These are phyloP conservation scores for Anoplolepis gracilipes DNA, from an alignment of 1,140 invertebrate species.

Conservation along the genomic window DNA sequence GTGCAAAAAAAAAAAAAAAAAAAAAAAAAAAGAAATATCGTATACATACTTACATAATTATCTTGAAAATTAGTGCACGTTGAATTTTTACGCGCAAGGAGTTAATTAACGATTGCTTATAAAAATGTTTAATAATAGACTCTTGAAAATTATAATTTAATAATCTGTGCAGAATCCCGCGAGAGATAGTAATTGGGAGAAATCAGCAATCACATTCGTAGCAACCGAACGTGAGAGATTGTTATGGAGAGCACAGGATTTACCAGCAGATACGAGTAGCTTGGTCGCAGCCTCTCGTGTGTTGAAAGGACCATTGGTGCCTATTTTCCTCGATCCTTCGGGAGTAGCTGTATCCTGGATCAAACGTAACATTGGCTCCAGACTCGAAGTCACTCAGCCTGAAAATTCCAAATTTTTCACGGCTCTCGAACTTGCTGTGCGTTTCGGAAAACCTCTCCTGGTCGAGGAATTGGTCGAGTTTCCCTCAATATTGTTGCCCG, in stretches of 20 bases:
- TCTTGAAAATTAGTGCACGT: too few relatives aligned
- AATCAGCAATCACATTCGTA: slow-evolving; percentile 76
- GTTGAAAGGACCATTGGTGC: slow-evolving; percentile 84
- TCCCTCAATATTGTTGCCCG: slow-evolving; percentile 79
- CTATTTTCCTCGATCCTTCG: slow-evolving; percentile 96
- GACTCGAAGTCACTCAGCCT: slow-evolving; percentile 92
- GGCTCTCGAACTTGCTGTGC: slow-evolving; percentile 92
- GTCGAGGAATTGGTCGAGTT: slow-evolving; percentile 90
- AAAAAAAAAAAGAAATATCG: too few relatives aligned
- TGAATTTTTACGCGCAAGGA: too few relatives aligned
- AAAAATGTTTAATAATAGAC: not conserved
- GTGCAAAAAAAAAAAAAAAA: not conserved
- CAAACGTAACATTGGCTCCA: slow-evolving; percentile 89
- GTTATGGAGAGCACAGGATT: slow-evolving; percentile 94
- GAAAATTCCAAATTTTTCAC: slow-evolving; percentile 93
- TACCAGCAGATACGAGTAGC: slow-evolving; percentile 87
- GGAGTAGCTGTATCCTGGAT: slow-evolving; percentile 94
- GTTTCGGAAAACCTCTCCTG: slow-evolving; percentile 97
- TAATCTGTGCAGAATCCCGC: slow-evolving; percentile 63
- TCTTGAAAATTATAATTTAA: not conserved
- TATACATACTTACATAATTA: not conserved
- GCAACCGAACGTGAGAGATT: slow-evolving; percentile 91
- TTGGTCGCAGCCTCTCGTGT: slow-evolving; percentile 81
- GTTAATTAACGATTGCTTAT: not conserved
- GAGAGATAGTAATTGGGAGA: slow-evolving; percentile 79